These are phyloP conservation scores for Latrodectus hesperus DNA, from an alignment of 2,888 invertebrate genomes.

Conservation along the genomic window DNA sequence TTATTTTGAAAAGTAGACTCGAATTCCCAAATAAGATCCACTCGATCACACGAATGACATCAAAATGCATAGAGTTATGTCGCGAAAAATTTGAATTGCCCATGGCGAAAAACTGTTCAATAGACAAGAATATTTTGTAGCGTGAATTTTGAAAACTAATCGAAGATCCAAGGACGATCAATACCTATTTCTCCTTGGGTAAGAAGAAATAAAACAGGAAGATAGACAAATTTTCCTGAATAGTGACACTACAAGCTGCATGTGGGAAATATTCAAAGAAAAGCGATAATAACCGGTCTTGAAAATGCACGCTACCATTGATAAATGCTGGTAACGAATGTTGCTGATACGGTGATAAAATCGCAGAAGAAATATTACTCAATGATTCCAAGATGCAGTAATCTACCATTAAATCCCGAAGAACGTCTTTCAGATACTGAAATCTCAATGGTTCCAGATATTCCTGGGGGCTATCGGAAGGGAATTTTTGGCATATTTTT, in stretches of 20 bases:
- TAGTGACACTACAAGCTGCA: background rate
- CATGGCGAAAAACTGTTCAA: slow-evolving; percentile 21
- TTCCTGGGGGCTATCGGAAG: slow-evolving; percentile 8
- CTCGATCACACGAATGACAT: slow-evolving; percentile 38
- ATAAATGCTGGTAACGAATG: slow-evolving; percentile 23
- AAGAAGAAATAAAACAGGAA: slow-evolving; percentile 22
- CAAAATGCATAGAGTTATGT: slow-evolving; percentile 49
- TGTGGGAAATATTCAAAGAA: slow-evolving; percentile 31
- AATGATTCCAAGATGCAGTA: slow-evolving; percentile 21
- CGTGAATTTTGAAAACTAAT: slow-evolving; percentile 40
- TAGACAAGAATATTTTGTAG: slow-evolving; percentile 41
- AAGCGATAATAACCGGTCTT: slow-evolving; percentile 40
- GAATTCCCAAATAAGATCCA: slow-evolving; percentile 41
- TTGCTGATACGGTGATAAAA: slow-evolving; percentile 22
- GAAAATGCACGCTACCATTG: slow-evolving; percentile 24
- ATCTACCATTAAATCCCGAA: slow-evolving; percentile 43
- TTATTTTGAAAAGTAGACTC: slow-evolving; percentile 20
- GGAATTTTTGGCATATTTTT: background rate
- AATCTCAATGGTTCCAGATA: slow-evolving; percentile 19
- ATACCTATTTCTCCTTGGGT: slow-evolving; percentile 22
- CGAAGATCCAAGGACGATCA: slow-evolving; percentile 8
- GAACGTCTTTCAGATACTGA: slow-evolving; percentile 18
- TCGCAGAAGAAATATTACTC: slow-evolving; percentile 34
- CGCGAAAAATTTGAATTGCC: slow-evolving; percentile 54
- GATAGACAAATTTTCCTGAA: slow-evolving; percentile 16